A percentile compares a stretch with the other conserved stretches of the same genome.
These are phyloP conservation scores for Lycodopsis pacificus DNA, from an alignment of 2,797 vertebrate genomes.

Conservation along the genomic window DNA sequence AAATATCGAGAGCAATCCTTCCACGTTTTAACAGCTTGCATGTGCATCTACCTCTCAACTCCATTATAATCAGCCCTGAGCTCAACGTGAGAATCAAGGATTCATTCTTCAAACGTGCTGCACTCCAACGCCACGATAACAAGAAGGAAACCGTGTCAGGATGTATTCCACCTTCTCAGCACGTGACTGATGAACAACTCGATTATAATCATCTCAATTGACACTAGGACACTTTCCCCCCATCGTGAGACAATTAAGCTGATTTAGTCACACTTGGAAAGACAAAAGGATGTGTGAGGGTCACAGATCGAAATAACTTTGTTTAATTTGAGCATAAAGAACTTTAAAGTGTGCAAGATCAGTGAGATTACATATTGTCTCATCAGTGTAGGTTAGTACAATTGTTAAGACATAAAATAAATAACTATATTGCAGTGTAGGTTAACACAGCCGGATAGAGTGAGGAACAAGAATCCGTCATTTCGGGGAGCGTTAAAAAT, in stretches of 20 bases:
- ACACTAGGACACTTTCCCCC: constrained; percentile 47
- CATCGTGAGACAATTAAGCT: constrained; percentile 66
- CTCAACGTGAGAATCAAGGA: constrained; percentile 30
- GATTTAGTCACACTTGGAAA: constrained; percentile 69
- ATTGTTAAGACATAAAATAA: constrained; percentile 72
- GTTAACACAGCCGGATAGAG: constrained; percentile 52
- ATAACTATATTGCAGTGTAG: constrained; percentile 70
- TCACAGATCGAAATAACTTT: constrained; percentile 61
- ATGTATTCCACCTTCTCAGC: constrained; percentile 68
- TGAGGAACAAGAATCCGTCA: constrained; percentile 34
- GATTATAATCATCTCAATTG: constrained; percentile 75
- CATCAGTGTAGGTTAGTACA: constrained; percentile 67
- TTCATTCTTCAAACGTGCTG: constrained; percentile 29
- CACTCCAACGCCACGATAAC: constrained; percentile 43
- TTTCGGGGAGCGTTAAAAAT: constrained; percentile 30
- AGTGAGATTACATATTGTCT: constrained; percentile 67
- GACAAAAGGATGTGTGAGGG: constrained; percentile 41
- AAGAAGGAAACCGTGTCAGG: constrained; percentile 41
- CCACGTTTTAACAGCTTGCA: constrained; percentile 13
- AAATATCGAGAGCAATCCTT: neutral
- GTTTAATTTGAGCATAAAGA: constrained; percentile 75
- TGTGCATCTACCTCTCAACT: constrained; percentile 7
- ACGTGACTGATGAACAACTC: constrained; percentile 75
- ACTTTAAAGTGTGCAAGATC: constrained; percentile 66
- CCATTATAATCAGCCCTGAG: constrained; percentile 19